Evolutionary conservation across 2,888 invertebrate species (phyloP).

Genomic region (Diarsia mendica): DNA sequence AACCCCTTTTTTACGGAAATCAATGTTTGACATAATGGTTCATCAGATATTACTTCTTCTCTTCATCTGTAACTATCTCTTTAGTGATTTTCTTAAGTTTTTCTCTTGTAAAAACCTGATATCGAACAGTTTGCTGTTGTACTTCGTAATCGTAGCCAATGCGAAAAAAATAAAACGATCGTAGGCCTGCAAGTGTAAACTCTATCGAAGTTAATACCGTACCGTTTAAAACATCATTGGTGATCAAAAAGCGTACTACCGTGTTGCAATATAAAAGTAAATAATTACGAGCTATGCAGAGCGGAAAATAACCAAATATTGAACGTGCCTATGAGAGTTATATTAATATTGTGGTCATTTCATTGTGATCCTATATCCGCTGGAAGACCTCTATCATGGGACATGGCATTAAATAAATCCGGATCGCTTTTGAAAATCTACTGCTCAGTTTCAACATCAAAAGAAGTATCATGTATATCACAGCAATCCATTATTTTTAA

Average conservation of each 20-base stretch:
- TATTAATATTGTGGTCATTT: constrained; percentile 56
- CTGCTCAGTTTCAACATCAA: background rate
- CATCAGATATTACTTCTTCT: constrained; percentile 10
- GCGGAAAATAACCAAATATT: constrained; percentile 79
- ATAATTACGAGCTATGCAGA: constrained; percentile 76
- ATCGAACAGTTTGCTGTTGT: background rate
- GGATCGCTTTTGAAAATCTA: background rate
- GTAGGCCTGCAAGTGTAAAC: constrained; percentile 46
- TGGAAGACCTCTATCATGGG: background rate
- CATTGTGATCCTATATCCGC: constrained; percentile 35
- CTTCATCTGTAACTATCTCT: constrained; percentile 2
- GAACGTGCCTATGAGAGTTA: constrained; percentile 67
- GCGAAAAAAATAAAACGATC: constrained; percentile 34
- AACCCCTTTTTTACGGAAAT: background rate
- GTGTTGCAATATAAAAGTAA: constrained; percentile 70
- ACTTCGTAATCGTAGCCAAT: constrained; percentile 28
- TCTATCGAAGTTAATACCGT: constrained; percentile 59
- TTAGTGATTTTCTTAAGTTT: background rate
- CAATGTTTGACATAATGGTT: constrained; percentile 27
- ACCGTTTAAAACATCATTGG: constrained; percentile 71
- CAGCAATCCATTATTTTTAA: no score
- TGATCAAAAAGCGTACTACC: constrained; percentile 80
- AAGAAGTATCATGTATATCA: no score
- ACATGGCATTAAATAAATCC: constrained; percentile 14
- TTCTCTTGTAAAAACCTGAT: constrained; percentile 7